phyloP scores from a whole-genome alignment of 2,113 vertebrate species.

The Syngnathus typhle region DNA sequence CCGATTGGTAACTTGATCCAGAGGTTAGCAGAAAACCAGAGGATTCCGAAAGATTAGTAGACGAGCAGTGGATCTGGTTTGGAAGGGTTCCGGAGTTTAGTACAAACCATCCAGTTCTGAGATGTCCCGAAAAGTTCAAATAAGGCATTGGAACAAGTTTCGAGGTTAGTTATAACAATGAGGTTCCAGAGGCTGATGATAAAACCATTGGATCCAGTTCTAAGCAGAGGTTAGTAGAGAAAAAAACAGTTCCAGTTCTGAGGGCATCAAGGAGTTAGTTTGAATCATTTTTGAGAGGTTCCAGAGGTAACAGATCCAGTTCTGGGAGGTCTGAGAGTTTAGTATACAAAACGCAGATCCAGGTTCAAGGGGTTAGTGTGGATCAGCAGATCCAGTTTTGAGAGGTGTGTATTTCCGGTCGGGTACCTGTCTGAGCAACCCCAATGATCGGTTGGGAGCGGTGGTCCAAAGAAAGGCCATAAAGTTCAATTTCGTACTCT shows the following conservation, averaged over 20 bases:
- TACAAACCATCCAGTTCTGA: background rate
- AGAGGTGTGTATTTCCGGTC: background rate
- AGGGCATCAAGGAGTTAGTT: background rate
- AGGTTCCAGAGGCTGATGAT: background rate
- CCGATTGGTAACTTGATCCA: conserved; percentile 8
- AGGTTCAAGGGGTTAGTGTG: background rate
- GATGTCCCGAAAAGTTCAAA: background rate
- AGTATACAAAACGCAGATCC: no score
- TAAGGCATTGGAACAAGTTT: background rate
- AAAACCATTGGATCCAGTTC: background rate
- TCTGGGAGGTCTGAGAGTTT: background rate
- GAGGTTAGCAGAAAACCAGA: background rate
- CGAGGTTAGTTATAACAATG: background rate
- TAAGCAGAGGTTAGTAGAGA: background rate
- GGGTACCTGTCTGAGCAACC: conserved; percentile 85
- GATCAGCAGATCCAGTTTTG: no score
- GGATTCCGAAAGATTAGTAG: background rate
- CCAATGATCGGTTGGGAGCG: conserved; percentile 81
- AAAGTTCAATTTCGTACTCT: conserved; percentile 89
- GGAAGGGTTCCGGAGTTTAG: background rate
- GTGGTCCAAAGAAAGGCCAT: conserved; percentile 79
- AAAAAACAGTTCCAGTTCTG: background rate
- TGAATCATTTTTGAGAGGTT: background rate
- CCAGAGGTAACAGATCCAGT: background rate
- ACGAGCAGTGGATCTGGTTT: background rate